These are phyloP conservation scores for Drosophila punjabiensis DNA, from an alignment of 1,140 invertebrate species.

Conservation along the genomic window DNA sequence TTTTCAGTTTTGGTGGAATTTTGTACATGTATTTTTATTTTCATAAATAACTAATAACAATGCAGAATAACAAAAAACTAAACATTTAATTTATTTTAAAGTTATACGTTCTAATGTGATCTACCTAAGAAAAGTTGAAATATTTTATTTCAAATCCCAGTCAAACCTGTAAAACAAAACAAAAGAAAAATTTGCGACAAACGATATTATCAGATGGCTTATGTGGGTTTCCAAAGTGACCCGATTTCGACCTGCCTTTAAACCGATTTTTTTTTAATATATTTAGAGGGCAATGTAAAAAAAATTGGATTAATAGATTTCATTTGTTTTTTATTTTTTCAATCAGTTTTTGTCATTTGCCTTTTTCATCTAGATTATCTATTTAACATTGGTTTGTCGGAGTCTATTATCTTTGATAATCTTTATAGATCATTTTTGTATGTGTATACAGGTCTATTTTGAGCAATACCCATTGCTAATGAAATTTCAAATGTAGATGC, in stretches of 20 bases:
- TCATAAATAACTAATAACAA: slow-evolving; percentile 9
- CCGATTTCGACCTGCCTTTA: background rate
- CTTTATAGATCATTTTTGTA: background rate
- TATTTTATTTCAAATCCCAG: background rate
- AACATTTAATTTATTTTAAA: background rate
- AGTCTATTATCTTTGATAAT: background rate
- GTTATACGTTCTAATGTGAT: background rate
- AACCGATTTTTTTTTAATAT: background rate
- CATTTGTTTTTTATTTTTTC: background rate
- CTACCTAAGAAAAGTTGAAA: background rate
- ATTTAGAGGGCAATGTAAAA: background rate
- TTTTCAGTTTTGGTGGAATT: too few species aligned
- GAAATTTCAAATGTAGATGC: background rate
- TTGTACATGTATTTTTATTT: background rate
- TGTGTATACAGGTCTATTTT: background rate
- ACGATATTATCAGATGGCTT: background rate
- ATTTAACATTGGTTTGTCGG: background rate
- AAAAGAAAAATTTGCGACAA: background rate
- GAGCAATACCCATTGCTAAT: background rate
- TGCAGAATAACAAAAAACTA: background rate
- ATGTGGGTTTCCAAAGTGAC: background rate
- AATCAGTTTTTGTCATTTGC: background rate
- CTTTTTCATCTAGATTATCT: background rate
- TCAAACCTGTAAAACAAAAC: background rate
- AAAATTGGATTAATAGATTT: background rate